phyloP scores from a whole-genome alignment of 2,797 vertebrate genomes.

The Rhinoraja longicauda region DNA sequence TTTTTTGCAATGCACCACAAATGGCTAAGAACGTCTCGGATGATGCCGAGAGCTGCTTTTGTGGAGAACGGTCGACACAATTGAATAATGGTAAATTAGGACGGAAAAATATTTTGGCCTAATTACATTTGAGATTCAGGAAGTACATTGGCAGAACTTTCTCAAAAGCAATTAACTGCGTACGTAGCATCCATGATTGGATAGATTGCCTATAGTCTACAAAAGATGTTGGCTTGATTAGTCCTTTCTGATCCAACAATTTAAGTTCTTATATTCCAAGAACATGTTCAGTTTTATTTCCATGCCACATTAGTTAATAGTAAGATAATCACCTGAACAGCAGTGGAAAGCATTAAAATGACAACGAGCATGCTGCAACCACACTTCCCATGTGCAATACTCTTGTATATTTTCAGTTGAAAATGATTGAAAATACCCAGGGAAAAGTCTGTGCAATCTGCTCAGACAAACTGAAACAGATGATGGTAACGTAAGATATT shows the following conservation, averaged over 20 bases:
- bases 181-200: neutral
- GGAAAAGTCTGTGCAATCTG: neutral
- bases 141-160: neutral
- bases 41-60: neutral
- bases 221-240: neutral
- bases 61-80: neutral
- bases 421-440: neutral
- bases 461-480: conserved; percentile 33
- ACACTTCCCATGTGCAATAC: neutral
- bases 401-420: neutral
- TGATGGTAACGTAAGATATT: conserved; percentile 29
- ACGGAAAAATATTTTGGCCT: neutral
- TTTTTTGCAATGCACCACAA: neutral
- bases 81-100: neutral
- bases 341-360: neutral
- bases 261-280: neutral
- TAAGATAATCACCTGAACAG: neutral
- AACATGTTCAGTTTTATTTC: neutral
- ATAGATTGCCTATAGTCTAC: neutral
- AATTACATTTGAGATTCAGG: neutral
- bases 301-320: neutral
- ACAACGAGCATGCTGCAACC: neutral
- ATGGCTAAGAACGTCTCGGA: neutral
- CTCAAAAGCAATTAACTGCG: neutral
- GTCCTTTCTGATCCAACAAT: neutral